phyloP scores from a whole-genome alignment of 2,113 vertebrate genomes.

The Marmota monax region DNA sequence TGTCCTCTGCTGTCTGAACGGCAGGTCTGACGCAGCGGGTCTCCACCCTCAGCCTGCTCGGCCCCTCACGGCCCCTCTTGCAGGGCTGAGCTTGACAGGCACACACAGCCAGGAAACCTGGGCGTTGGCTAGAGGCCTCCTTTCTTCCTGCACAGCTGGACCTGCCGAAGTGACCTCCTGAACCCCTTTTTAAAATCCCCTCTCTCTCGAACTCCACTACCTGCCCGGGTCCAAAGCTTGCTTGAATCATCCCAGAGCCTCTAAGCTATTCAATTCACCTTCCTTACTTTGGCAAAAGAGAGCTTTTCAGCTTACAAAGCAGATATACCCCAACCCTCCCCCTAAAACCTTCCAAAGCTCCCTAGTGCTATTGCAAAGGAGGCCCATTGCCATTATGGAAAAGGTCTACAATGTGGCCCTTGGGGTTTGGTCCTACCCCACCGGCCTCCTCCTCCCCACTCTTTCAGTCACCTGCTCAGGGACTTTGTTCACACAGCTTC shows the following conservation, averaged over 20 bases:
- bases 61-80: too few species aligned
- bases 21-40: neutral
- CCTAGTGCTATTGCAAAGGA: neutral
- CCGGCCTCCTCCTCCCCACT: neutral
- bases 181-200: too few species aligned
- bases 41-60: too few species aligned
- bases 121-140: rapidly evolving
- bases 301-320: neutral
- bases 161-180: neutral
- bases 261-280: neutral
- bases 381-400: neutral
- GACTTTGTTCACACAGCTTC: neutral
- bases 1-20: neutral
- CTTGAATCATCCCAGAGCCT: neutral
- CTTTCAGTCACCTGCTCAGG: neutral
- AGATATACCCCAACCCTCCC: neutral
- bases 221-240: neutral
- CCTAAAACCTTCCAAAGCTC: neutral
- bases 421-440: too few species aligned
- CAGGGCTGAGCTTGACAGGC: neutral
- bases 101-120: neutral
- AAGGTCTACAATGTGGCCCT: neutral
- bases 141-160: too few species aligned
- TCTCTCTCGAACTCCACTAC: neutral
- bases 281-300: neutral